These are phyloP conservation scores for Etheostoma nigrum DNA, from an alignment of 2,797 vertebrate species.

Conservation along the genomic window DNA sequence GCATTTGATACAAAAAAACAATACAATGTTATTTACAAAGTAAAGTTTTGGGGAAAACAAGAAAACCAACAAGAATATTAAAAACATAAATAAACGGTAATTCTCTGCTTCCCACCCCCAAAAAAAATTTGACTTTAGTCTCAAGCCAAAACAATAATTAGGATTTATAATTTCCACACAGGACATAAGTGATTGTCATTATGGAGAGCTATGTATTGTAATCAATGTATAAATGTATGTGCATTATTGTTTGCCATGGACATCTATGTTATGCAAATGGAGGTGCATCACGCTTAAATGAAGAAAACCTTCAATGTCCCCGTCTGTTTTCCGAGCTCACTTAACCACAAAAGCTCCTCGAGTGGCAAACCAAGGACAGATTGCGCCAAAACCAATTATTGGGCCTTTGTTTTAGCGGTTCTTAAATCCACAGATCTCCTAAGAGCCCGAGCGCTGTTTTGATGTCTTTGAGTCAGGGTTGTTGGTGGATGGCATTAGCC, in stretches of 20 bases:
- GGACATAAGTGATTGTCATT: slow-evolving; percentile 28
- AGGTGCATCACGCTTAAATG: slow-evolving; percentile 65
- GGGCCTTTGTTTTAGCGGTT: slow-evolving; percentile 84
- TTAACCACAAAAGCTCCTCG: slow-evolving; percentile 80
- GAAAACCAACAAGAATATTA: neutral
- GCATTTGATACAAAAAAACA: neutral
- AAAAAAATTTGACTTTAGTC: neutral
- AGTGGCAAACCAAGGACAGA: slow-evolving; percentile 83
- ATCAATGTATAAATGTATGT: slow-evolving; percentile 59
- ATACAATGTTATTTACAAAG: neutral
- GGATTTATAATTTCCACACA: slow-evolving; percentile 4
- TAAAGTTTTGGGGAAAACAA: neutral
- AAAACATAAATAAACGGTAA: neutral
- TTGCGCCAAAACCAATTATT: slow-evolving; percentile 88
- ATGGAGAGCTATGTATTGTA: slow-evolving; percentile 37
- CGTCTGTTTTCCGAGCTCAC: slow-evolving; percentile 77
- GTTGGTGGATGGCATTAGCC: slow-evolving; percentile 81
- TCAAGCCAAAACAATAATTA: no score
- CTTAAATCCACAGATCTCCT: slow-evolving; percentile 84
- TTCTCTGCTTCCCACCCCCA: no score
- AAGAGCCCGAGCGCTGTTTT: slow-evolving; percentile 80
- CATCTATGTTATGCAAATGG: slow-evolving; percentile 78
- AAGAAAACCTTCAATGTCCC: slow-evolving; percentile 78
- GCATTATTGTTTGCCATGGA: slow-evolving; percentile 44
- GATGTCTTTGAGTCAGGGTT: slow-evolving; percentile 84